Evolutionary conservation across 2,888 invertebrate genomes (phyloP), one percentile per base, ranked within the genome.

Genomic region (Caenorhabditis plicata): DNA sequence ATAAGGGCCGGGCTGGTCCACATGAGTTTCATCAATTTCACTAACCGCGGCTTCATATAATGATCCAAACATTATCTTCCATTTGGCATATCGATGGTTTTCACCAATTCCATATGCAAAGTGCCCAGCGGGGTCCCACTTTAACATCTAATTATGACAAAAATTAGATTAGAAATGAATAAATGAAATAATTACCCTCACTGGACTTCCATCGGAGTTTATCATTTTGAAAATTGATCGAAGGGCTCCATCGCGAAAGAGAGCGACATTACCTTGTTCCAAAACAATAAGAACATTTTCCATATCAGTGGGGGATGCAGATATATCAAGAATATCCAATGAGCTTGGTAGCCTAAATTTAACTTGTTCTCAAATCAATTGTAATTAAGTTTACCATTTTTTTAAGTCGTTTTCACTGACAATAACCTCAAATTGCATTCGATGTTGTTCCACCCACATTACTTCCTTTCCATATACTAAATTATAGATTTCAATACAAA

Each of bases 1-100:
- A 25, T 49, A 58, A 0, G 58, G 58, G 9, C 51, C 52, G 5
- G 31, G 38, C 2, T 48, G 38, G 13, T 48, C 39, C 3, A 36
- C 13, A 8, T 20, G 22, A 15, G 26, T 36, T 0, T 29, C n/a
- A 17, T 51, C 27, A 4, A 52, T 29, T 19, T 57, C 57, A 4
- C 22, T 27, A 2, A 32, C 29, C 5, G 4, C n/a, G n/a, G n/a
- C n/a, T n/a, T n/a, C n/a, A n/a, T n/a, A n/a, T n/a, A n/a, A n/a
- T n/a, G n/a, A n/a, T n/a, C n/a, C n/a, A 38, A 5, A 51, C 9
- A 3, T 45, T 44, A 41, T 3, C 19, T 41, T 35, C 58, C 58
- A 58, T 49, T 58, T 58, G 9, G 58, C 42, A 29, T 49, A 58
- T 15, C 40, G 38, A 25, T 48, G 25, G 27, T 53, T 58, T 22